A percentile compares a stretch with the other conserved stretches of the same genome.
phyloP scores from a whole-genome alignment of 2,797 vertebrate species.

The Sebastolobus alascanus region DNA sequence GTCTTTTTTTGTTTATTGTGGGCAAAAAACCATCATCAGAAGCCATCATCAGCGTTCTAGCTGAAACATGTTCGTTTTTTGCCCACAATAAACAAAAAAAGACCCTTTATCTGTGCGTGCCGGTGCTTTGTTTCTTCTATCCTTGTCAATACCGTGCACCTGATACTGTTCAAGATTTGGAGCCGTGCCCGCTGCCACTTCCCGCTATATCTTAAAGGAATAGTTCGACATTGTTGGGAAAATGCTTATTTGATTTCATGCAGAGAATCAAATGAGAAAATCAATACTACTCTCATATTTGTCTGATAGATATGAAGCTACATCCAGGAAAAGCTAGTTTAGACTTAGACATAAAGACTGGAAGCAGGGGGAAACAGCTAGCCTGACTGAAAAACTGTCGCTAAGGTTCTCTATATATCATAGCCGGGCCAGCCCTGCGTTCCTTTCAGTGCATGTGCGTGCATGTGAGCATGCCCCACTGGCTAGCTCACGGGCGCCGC shows the following conservation, averaged over 20 bases:
- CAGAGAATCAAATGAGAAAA: background rate
- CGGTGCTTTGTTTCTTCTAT: background rate
- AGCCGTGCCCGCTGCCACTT: too few species aligned
- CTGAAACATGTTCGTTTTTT: background rate
- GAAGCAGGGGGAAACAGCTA: background rate
- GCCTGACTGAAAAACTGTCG: background rate
- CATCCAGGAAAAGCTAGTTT: background rate
- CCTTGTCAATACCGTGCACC: too few species aligned
- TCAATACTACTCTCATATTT: background rate
- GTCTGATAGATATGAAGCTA: background rate
- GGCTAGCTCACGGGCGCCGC: too few species aligned
- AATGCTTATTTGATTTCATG: background rate
- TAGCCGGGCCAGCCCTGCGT: too few species aligned
- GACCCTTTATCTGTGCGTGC: background rate
- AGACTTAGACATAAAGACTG: background rate
- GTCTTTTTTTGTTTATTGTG: background rate
- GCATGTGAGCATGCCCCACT: too few species aligned
- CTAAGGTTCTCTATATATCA: too few species aligned
- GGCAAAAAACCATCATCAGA: background rate
- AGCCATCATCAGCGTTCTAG: background rate
- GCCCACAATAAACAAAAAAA: background rate
- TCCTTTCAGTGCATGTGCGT: too few species aligned
- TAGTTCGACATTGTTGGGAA: background rate
- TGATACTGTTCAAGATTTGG: too few species aligned
- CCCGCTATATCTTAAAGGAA: background rate